These are phyloP conservation scores for Charadrius vociferus DNA, from an alignment of 2,113 vertebrate genomes.

Conservation along the genomic window DNA sequence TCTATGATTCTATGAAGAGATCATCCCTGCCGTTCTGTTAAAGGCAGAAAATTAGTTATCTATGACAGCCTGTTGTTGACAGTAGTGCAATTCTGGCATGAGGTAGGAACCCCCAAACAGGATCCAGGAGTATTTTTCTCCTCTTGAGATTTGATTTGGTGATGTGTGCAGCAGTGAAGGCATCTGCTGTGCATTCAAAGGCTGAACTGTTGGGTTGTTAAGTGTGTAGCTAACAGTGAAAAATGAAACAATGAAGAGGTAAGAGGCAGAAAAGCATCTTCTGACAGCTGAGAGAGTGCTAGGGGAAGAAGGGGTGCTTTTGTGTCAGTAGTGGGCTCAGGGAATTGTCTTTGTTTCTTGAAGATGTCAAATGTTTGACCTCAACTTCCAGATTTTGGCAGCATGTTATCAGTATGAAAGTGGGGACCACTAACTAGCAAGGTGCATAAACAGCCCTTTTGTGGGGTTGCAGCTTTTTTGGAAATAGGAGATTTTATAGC, in stretches of 20 bases:
- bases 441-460: not conserved
- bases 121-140: too few relatives aligned
- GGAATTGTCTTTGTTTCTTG: not conserved
- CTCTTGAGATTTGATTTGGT: not conserved
- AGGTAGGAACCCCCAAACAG: not conserved
- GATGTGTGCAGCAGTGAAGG: not conserved
- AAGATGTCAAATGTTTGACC: not conserved
- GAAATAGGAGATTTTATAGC: not conserved
- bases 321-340: not conserved
- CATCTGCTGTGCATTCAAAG: not conserved
- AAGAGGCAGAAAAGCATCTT: not conserved
- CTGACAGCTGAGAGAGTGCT: not conserved
- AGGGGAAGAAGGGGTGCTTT: not conserved
- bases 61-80: not conserved
- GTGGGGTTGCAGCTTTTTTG: not conserved
- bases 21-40: not conserved
- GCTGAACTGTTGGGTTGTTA: not conserved
- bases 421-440: not conserved
- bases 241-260: not conserved
- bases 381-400: not conserved
- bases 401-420: not conserved
- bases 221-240: not conserved
- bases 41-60: not conserved
- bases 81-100: not conserved
- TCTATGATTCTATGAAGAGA: too few relatives aligned